These are phyloP conservation scores for Protophormia terraenovae DNA, from an alignment of 2,888 invertebrate genomes.

Conservation along the genomic window DNA sequence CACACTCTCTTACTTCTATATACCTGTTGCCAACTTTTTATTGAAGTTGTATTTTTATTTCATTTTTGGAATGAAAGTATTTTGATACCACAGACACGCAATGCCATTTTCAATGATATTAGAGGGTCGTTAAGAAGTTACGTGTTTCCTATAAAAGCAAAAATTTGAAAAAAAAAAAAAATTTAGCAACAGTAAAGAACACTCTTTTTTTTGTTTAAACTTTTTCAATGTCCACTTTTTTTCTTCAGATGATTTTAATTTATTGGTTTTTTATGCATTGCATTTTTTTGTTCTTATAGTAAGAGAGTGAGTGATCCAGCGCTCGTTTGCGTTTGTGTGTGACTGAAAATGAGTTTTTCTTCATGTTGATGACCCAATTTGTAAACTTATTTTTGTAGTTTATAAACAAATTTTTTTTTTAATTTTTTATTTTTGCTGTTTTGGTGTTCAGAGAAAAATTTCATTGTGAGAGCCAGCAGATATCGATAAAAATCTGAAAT, in stretches of 20 bases:
- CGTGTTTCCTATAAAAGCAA: conserved; percentile 50
- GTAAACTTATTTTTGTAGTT: conserved; percentile 17
- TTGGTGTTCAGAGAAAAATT: neutral
- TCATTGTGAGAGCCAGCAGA: conserved; percentile 21
- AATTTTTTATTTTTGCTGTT: neutral
- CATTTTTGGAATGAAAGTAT: conserved; percentile 19
- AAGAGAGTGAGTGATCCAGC: neutral
- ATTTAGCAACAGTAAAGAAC: conserved; percentile 5
- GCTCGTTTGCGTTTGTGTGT: neutral
- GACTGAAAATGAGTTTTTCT: conserved; percentile 34
- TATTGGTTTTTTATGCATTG: conserved; percentile 65
- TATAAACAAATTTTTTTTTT: neutral
- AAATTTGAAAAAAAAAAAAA: conserved; percentile 10
- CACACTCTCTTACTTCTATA: neutral
- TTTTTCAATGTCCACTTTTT: conserved; percentile 38
- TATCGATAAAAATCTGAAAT: conserved; percentile 64
- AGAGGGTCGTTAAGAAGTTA: conserved; percentile 64
- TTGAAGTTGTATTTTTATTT: neutral
- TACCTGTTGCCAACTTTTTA: conserved; percentile 51
- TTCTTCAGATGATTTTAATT: conserved; percentile 48
- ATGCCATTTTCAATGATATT: conserved; percentile 63
- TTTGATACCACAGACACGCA: conserved; percentile 60
- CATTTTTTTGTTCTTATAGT: neutral
- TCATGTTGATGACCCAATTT: conserved; percentile 62
- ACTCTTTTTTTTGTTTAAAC: conserved; percentile 2